Base-by-base conservation (phyloP, 2,113 vertebrate species). In the Chroicocephalus ridibundus region DNA sequence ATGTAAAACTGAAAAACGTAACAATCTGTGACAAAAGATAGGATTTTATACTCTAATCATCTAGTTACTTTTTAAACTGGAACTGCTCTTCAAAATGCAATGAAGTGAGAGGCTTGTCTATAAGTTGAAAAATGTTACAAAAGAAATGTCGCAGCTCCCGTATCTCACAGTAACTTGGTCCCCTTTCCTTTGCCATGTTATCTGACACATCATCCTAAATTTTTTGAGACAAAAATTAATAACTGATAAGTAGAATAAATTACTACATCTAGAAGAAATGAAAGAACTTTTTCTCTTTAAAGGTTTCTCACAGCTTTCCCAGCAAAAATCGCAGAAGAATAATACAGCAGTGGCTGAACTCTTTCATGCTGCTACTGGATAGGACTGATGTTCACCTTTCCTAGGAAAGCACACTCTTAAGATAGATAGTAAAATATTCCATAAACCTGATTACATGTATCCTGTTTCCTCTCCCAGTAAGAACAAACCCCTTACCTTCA, bases 401-500 rank as follows among this genome's bases (percentile, higher is more conserved):
- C 62, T 15, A 51, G n/a, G 27, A 77, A 79, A 60, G 15, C 31
- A 15, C 25, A 2, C 36, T 29, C 42, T 60, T 27, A 32, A 68
- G 44, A 13, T 1, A 52, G 12, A 13, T 1, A 52, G 12, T 52
- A 13, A 88, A 75, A 49, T 5, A 72, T 3, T 36, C 80, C 76
- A 40, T 14, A 15, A 58, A 32, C 5, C 6, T 54, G 2, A 34
- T 11, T 8, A 13, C 4, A 11, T 0, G 17, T 14, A 26, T 2
- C 22, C 7, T 62, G 54, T 34, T 9, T 0, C 20, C 36, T 19
- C 10, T 57, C 62, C 62, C 47, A 47, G 34, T 11, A 29, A 46
- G 44, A 65, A 16, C 46, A 24, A 36, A 34, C 91, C 40, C 64
- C 32, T 22, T 12, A n/a, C 7, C 51, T 38, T 16, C 38, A 38